Base-by-base conservation (phyloP, 1,140 invertebrate genomes). In the Adoxophyes honmai region DNA sequence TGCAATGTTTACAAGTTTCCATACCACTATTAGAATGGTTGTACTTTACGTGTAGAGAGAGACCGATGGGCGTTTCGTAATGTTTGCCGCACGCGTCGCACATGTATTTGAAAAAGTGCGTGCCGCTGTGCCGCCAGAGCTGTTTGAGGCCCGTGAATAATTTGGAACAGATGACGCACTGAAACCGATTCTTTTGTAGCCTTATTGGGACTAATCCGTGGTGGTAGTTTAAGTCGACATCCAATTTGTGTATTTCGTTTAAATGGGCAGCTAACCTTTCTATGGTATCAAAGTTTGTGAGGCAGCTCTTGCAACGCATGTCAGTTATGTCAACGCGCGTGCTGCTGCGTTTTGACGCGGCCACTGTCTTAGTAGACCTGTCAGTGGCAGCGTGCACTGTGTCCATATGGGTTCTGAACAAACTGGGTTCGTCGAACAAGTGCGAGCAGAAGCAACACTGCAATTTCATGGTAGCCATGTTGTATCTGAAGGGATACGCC, bases 381-480 rank as follows among this genome's bases (percentile, higher is more conserved):
- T 59, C 16, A n/a, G 14, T 13, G 9, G 14, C 14, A 13, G 10
- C n/a, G 18, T 53, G 57, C 4, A 9, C 2, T 1, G 21, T n/a
- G n/a, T 33, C 18, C n/a, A 59, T 18, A 13, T 59, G 57, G 16
- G 11, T 21, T 34, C 57, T 53, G 16, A 59, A 59, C 10, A 9
- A 13, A 10, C 11, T 11, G 13, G 57, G 57, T 10, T 54, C 57
- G 9, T 35, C 9, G 16, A 44, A 44, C 9, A 8, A 2, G 8
- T 33, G 7, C 8, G 7, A 8, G 57, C 57, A 59, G 28, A 54
- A 8, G 37, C 1, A 34, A 36, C 57, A 59, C 13, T 35, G 36
- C 7, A 53, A 11, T 28, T 28, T 28, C 21, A 28, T 28, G 14
- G 14, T 15, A 1, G 14, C 18, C 3, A 10, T 8, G 16, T 33